Base-by-base conservation (phyloP, 2,797 vertebrate species). In the Simalia tracyae region DNA sequence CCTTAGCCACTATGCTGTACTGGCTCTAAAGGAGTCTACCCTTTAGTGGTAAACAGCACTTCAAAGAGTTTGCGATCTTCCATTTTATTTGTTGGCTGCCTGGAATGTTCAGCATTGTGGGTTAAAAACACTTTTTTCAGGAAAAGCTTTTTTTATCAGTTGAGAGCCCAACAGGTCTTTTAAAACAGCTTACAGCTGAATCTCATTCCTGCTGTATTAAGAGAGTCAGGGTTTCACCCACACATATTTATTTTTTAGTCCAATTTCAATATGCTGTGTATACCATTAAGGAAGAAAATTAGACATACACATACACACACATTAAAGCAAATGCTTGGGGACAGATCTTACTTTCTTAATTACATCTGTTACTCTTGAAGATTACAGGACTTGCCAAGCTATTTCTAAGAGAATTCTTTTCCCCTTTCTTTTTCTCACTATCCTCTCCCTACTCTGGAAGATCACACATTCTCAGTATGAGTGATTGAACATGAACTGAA, bases 401-500 rank as follows among this genome's bases (percentile, higher is more conserved):
- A 24, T 92, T 91, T 60, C 76, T 88, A 60, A 91, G 28, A 84
- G 93, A 19, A 54, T 60, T 90, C 26, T 66, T 22, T 93, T 90
- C 14, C 6, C 54, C 19, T 22, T 68, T 36, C 61, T 42, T 42
- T 59, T 54, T 19, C 10, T 17, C 57, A 2, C 59, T 19, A 14
- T n/a, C 88, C 91, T 91, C 76, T 93, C 92, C 46, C 81, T 86
- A n/a, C 36, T 91, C 59, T 31, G 87, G 92, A 88, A 93, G 84
- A 95, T 89, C 63, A 90, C 91, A 84, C 5, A 1, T 84, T 93
- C 66, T 87, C 86, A 93, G 10, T 64, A 56, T 90, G 81, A 96
- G 95, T 86, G 93, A 92, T 9, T 94, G 94, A 96, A 94, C 92
- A 89, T 94, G 84, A 90, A 89, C 90, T 66, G 93, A 96, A 92